Percentiles rank a stretch among this genome's conserved stretches.
Conservation (phyloP, 2,797 vertebrate species). For the Stomatorhinus walkeri region DNA sequence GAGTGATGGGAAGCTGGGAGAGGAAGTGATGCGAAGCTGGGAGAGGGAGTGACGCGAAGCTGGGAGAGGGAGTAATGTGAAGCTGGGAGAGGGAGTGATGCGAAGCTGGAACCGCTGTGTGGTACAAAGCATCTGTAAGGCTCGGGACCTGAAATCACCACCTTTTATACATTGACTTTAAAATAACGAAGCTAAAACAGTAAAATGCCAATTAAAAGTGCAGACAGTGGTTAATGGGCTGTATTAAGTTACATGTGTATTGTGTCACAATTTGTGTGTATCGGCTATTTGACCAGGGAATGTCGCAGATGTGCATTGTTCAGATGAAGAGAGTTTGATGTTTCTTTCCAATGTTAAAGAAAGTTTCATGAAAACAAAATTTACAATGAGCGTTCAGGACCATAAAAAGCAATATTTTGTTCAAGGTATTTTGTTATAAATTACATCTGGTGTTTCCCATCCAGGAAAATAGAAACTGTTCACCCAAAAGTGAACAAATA, state of each 20-base stretch:
- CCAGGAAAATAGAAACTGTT: neutral
- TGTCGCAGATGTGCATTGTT: neutral
- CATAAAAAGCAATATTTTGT: neutral
- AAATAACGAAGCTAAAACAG: neutral
- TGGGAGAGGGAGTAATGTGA: neutral
- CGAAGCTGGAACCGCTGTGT: neutral
- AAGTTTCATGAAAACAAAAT: neutral
- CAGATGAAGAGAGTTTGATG: neutral
- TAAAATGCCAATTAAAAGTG: neutral
- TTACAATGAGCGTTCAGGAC: neutral
- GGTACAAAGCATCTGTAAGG: neutral
- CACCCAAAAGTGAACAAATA: neutral
- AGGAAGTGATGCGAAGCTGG: neutral
- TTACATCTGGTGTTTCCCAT: neutral
- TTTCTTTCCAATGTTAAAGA: neutral
- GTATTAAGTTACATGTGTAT: neutral
- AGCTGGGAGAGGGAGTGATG: neutral
- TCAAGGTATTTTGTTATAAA: neutral
- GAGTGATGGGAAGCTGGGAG: neutral
- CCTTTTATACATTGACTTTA: neutral
- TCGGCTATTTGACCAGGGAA: neutral
- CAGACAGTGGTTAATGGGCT: neutral
- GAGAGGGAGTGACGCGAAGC: neutral
- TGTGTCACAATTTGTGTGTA: neutral
- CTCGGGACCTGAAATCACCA: neutral